These are phyloP conservation scores for Magallana angulata DNA, from an alignment of 1,140 invertebrate genomes.

Conservation along the genomic window DNA sequence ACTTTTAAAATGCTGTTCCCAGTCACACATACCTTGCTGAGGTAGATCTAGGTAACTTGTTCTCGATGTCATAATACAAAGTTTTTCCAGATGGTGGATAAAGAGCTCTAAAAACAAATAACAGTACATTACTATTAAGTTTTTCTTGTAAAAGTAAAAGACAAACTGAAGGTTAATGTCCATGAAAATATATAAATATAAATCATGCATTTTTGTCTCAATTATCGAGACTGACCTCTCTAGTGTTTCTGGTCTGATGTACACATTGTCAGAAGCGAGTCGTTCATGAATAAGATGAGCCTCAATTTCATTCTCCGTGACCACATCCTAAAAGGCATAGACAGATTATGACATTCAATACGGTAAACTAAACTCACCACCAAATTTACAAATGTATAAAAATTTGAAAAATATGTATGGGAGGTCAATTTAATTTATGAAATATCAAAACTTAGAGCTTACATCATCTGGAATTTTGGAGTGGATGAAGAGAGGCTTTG, in stretches of 20 bases:
- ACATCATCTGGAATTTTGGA: conserved; percentile 55
- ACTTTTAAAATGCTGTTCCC: no score
- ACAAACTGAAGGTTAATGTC: no score
- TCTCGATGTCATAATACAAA: conserved; percentile 66
- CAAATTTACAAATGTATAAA: background rate
- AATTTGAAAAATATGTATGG: background rate
- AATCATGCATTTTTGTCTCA: background rate
- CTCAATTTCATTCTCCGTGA: conserved; percentile 63
- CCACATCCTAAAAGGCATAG: conserved; percentile 47
- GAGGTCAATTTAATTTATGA: no score
- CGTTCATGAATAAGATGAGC: conserved; percentile 60
- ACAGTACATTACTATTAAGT: background rate
- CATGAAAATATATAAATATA: no score
- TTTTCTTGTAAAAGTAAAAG: no score
- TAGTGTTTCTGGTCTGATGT: conserved; percentile 64
- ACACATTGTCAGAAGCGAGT: conserved; percentile 63
- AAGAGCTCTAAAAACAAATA: conserved; percentile 62
- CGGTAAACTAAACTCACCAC: no score
- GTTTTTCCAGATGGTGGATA: conserved; percentile 70
- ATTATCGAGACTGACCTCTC: conserved; percentile 58
- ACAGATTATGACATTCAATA: background rate
- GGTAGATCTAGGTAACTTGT: conserved; percentile 59
- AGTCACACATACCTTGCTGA: conserved; percentile 58
- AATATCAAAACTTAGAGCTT: background rate
- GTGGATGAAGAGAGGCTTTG: conserved; percentile 58